These are phyloP conservation scores for Protobothrops mucrosquamatus DNA, from an alignment of 2,113 vertebrate genomes.

Conservation along the genomic window DNA sequence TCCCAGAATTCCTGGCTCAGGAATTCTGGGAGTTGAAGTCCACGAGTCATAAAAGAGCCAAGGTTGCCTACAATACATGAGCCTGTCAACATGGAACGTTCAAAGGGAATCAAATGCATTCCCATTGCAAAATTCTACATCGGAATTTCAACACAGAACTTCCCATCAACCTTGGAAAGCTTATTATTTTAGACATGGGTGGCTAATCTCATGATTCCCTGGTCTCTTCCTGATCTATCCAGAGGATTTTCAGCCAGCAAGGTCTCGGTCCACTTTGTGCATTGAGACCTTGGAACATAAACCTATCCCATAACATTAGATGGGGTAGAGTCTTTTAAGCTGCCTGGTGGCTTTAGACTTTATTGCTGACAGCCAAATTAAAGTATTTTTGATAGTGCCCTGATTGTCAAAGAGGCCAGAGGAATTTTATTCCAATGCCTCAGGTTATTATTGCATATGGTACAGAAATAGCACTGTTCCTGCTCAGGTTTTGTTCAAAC, in stretches of 20 bases:
- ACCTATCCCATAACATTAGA: background rate
- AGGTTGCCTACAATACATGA: background rate
- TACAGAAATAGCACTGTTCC: background rate
- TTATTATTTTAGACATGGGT: background rate
- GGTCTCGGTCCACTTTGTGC: background rate
- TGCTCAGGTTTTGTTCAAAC: background rate
- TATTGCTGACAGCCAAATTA: constrained; percentile 2
- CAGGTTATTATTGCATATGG: background rate
- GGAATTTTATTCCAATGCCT: background rate
- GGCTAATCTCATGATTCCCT: too few species aligned
- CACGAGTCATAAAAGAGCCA: too few species aligned
- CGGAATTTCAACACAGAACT: background rate
- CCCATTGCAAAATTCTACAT: background rate
- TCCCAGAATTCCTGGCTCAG: too few species aligned
- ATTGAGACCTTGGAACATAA: background rate
- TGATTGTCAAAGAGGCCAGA: background rate
- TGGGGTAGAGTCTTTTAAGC: background rate
- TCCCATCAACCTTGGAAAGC: background rate
- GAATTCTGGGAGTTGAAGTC: too few species aligned
- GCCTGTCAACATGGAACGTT: background rate
- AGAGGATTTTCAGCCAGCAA: background rate
- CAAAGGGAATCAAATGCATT: background rate
- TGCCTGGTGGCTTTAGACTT: background rate
- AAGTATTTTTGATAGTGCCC: background rate
- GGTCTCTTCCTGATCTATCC: background rate